phyloP scores from a whole-genome alignment of 2,113 vertebrate species.

The Sylvia atricapilla region DNA sequence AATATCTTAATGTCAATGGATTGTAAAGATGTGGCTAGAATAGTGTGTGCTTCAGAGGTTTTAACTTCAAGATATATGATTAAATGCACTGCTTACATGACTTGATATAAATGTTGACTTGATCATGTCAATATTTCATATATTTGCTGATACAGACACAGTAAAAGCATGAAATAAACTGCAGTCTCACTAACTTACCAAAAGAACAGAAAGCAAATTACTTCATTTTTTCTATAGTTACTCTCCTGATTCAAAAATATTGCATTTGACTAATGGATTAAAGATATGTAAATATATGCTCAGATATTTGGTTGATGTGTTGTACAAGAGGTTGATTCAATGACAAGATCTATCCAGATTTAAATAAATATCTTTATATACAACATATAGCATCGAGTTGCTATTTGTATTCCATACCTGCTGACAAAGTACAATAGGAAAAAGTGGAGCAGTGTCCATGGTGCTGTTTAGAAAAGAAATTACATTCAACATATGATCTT shows the following conservation, averaged over 20 bases:
- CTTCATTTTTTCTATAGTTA: neutral
- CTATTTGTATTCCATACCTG: neutral
- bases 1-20: neutral
- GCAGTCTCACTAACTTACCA: neutral
- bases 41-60: neutral
- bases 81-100: neutral
- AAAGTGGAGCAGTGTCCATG: neutral
- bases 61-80: neutral
- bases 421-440: neutral
- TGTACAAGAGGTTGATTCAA: neutral
- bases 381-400: neutral
- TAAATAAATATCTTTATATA: neutral
- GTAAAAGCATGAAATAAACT: neutral
- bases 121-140: neutral
- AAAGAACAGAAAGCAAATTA: neutral
- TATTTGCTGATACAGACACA: neutral
- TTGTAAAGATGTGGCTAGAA: neutral
- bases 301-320: neutral
- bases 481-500: neutral
- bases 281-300: neutral
- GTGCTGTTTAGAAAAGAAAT: neutral
- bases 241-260: neutral
- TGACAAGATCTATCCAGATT: neutral
- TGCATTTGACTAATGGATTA: neutral
- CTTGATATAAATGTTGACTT: too few species aligned